A percentile compares a stretch with the other conserved stretches of the same genome.
Conservation (phyloP, 2,797 vertebrate genomes). For the Poeciliopsis infans region DNA sequence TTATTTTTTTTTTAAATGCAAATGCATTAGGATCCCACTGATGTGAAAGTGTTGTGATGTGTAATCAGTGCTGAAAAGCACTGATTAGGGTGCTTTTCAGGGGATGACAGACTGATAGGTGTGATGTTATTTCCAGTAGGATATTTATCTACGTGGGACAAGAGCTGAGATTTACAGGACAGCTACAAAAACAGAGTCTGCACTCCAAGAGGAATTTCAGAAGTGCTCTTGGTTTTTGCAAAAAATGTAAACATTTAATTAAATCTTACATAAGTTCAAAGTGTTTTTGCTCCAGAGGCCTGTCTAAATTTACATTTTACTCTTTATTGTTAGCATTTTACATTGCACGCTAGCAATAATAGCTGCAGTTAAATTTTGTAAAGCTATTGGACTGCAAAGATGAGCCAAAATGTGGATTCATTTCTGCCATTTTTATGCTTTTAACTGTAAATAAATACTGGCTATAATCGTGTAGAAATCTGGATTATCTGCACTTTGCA, state of each 20-base stretch:
- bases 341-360: neutral
- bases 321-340: neutral
- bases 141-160: constrained; percentile 38
- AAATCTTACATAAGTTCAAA: constrained; percentile 24
- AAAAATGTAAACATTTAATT: neutral
- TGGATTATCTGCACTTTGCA: neutral
- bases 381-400: neutral
- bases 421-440: neutral
- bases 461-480: neutral
- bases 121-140: constrained; percentile 30
- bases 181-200: constrained; percentile 57
- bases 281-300: neutral
- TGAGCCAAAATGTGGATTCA: neutral
- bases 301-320: neutral
- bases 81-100: constrained; percentile 34
- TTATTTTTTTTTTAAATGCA: neutral
- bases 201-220: constrained; percentile 29
- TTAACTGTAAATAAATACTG: neutral
- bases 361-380: neutral
- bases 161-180: constrained; percentile 37
- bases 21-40: neutral
- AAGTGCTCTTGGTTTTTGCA: constrained; percentile 18
- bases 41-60: constrained; percentile 29
- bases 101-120: constrained; percentile 14
- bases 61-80: constrained; percentile 25